Percentiles rank a stretch among this genome's conserved stretches.
phyloP scores from a whole-genome alignment of 2,113 vertebrate species.

The Aptenodytes forsteri region DNA sequence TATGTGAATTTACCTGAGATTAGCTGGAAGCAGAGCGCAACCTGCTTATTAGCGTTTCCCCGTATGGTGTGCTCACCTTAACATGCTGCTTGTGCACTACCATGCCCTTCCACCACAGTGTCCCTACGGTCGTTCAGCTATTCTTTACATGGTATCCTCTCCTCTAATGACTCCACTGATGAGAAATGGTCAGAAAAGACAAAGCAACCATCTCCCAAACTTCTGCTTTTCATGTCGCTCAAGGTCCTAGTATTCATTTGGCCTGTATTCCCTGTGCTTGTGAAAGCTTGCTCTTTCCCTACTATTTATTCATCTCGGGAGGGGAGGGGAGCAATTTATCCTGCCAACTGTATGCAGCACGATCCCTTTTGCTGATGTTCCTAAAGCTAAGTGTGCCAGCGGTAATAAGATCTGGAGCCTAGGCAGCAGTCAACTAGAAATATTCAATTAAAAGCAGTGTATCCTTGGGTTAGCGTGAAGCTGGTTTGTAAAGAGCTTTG shows the following conservation, averaged over 20 bases:
- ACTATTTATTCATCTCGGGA: background rate
- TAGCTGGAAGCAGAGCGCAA: background rate
- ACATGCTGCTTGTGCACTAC: background rate
- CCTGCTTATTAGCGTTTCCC: background rate
- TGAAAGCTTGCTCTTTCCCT: background rate
- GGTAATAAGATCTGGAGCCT: background rate
- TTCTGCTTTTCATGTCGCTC: background rate
- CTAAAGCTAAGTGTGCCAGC: background rate
- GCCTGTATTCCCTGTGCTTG: background rate
- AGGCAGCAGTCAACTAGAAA: background rate
- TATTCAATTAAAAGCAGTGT: background rate
- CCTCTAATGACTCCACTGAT: background rate
- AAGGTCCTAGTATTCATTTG: background rate
- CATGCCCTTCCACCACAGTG: accelerated
- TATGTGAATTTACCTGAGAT: background rate
- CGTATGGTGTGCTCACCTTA: too few relatives aligned
- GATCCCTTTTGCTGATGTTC: background rate
- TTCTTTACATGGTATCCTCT: background rate
- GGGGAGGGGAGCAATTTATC: too few relatives aligned
- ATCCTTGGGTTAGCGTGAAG: background rate
- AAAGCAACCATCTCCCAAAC: background rate
- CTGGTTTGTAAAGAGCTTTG: background rate
- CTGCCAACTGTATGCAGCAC: background rate
- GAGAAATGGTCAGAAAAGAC: background rate
- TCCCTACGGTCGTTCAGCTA: background rate